These are phyloP conservation scores for Chionoecetes opilio DNA, from an alignment of 1,140 invertebrate genomes.

Conservation along the genomic window DNA sequence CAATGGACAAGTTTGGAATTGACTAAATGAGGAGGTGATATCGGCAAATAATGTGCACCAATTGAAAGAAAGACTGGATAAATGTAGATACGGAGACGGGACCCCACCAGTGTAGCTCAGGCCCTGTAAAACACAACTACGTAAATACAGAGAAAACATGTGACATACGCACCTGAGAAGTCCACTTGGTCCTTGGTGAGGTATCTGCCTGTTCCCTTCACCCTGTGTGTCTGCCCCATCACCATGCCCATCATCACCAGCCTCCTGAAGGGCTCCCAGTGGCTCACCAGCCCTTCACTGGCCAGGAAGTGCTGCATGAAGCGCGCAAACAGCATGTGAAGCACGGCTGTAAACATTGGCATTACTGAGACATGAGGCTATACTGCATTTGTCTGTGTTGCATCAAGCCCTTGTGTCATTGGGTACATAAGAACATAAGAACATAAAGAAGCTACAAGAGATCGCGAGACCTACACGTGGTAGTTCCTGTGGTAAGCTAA, in stretches of 20 bases:
- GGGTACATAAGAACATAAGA: too few relatives aligned
- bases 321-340: constrained; percentile 98
- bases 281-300: constrained; percentile 87
- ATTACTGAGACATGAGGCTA: constrained; percentile 34
- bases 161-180: constrained; percentile 84
- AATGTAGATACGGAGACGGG: too few relatives aligned
- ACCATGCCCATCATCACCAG: constrained; percentile 98
- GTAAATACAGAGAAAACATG: too few relatives aligned
- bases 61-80: too few relatives aligned
- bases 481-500: too few relatives aligned
- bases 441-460: too few relatives aligned
- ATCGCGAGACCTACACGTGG: too few relatives aligned
- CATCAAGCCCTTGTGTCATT: neutral
- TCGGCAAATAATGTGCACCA: too few relatives aligned
- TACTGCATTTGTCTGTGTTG: neutral
- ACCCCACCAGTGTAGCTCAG: too few relatives aligned
- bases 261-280: constrained; percentile 94
- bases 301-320: constrained; percentile 97
- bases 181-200: constrained; percentile 89
- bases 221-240: constrained; percentile 92
- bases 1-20: too few relatives aligned
- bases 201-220: constrained; percentile 92
- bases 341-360: constrained; percentile 87
- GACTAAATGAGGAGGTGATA: too few relatives aligned
- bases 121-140: too few relatives aligned